Conservation (phyloP, 92 coral and sea anemone genomes). For the Isaurus tuberculatus region DNA sequence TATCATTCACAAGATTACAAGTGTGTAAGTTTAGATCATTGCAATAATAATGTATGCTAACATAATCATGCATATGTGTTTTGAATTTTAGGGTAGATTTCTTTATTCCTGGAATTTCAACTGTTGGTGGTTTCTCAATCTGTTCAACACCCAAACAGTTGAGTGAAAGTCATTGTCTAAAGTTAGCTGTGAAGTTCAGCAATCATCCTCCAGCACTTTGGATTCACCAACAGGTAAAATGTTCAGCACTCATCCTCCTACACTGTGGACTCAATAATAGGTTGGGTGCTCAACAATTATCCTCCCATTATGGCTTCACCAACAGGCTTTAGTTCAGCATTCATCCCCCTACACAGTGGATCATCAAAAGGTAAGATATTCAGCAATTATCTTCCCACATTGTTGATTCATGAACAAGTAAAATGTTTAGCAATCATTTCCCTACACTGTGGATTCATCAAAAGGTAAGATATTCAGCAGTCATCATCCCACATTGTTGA, state of each 20-base stretch:
- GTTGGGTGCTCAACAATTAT: conserved; percentile 41
- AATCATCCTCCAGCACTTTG: conserved; percentile 93
- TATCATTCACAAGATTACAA: too few relatives aligned
- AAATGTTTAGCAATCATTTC: conserved; percentile 71
- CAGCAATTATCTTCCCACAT: neutral
- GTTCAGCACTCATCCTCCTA: conserved; percentile 83
- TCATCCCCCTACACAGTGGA: neutral
- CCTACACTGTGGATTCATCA: conserved; percentile 90
- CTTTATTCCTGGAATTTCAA: conserved; percentile 84
- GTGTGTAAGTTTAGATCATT: neutral
- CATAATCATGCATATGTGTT: neutral
- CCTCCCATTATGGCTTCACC: conserved; percentile 52
- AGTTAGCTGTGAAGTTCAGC: conserved; percentile 83
- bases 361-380: neutral
- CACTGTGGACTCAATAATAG: conserved; percentile 83
- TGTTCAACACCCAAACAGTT: conserved; percentile 80
- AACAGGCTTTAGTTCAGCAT: conserved; percentile 60
- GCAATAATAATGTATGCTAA: neutral
- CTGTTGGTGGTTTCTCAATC: conserved; percentile 95
- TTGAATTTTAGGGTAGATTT: conserved; percentile 86
- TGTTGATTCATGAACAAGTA: neutral
- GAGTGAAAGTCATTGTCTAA: conserved; percentile 50
- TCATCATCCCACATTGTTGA: conserved; percentile 87
- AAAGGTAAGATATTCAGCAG: conserved; percentile 79
- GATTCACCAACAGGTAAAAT: conserved; percentile 80